Conservation (phyloP, 92 coral and sea anemone species). For the Porites cylindrica region DNA sequence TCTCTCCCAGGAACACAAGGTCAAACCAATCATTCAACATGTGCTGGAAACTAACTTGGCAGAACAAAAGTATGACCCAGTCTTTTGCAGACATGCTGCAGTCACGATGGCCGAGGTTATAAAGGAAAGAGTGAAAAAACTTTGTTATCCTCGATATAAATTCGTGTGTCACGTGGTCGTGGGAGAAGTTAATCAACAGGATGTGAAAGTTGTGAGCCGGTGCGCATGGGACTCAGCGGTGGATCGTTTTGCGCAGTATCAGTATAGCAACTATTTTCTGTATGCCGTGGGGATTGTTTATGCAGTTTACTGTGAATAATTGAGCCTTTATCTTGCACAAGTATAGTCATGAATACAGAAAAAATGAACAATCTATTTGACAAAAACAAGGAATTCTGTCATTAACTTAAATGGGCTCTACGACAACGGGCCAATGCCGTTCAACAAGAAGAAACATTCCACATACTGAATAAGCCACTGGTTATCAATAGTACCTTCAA, state of each 20-base stretch:
- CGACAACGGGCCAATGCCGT: too few species aligned
- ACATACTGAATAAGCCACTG: too few species aligned
- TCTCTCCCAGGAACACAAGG: constrained; percentile 75
- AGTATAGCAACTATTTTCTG: constrained; percentile 70
- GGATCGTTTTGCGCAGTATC: constrained; percentile 85
- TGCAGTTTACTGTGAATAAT: constrained; percentile 87
- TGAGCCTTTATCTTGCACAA: too few species aligned
- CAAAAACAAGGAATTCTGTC: too few species aligned
- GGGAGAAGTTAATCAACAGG: constrained; percentile 86
- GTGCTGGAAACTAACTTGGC: constrained; percentile 78
- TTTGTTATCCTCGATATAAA: constrained; percentile 94
- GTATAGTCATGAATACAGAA: too few species aligned
- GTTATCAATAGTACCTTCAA: too few species aligned
- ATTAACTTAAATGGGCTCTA: too few species aligned
- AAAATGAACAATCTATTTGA: too few species aligned
- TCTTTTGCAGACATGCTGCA: constrained; percentile 71
- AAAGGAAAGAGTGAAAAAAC: constrained; percentile 88
- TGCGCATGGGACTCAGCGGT: constrained; percentile 90
- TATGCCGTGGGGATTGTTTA: constrained; percentile 93
- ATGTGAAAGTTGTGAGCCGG: constrained; percentile 85
- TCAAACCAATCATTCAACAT: constrained; percentile 83
- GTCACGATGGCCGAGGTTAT: constrained; percentile 76
- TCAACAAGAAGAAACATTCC: too few species aligned
- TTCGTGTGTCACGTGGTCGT: constrained; percentile 91
- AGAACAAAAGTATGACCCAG: constrained; percentile 77